Base-by-base conservation (phyloP, 2,113 vertebrate species). In the Eudyptes chrysolophus region DNA sequence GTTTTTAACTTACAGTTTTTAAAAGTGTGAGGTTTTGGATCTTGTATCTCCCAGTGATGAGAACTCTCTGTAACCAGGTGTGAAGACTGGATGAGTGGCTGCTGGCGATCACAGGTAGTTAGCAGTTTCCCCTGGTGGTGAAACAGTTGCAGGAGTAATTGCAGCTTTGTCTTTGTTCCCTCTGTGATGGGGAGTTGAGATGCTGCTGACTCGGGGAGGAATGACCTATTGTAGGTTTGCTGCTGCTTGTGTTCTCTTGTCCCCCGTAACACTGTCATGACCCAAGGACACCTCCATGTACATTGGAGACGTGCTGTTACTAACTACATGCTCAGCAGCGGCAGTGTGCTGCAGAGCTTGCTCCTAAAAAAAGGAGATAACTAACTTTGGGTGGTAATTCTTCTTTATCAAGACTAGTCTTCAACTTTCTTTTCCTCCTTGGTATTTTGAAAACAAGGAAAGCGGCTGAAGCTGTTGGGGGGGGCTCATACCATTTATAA, bases 271-370 rank as follows among this genome's bases (percentile, higher is more conserved):
- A 4, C 44, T 46, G 14, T 16, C 25, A 7, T 60, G 84, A 71
- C 7, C 26, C 14, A 15, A 40, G 62, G 68, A 34, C 8, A 5
- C 20, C 27, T 65, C 40, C 38, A 6, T 27, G 62, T 40, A 29
- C 15, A 1, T 6, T 36, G 52, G 30, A 25, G 52, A 29, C 44
- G 32, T 19, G 49, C 49, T 32, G 11, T 58, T 48, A 8, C 26
- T 57, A 9, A 14, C 29, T 62, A 1, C 11, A 0, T 2, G 15
- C 19, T 76, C 7, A 7, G 19, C 5, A 38, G 16, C 7, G 44
- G 17, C n/a, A 6, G 21, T 3, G 16, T 62, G 38, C 38, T 40
- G 24, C 62, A 21, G 32, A 34, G 48, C 42, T 54, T 58, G 30
- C n/a, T 70, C 32, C 65, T 54, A 4, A 44, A 46, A 64, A 38